Base-by-base conservation (phyloP, 64 coral and sea anemone genomes). In the Porites australiensis region DNA sequence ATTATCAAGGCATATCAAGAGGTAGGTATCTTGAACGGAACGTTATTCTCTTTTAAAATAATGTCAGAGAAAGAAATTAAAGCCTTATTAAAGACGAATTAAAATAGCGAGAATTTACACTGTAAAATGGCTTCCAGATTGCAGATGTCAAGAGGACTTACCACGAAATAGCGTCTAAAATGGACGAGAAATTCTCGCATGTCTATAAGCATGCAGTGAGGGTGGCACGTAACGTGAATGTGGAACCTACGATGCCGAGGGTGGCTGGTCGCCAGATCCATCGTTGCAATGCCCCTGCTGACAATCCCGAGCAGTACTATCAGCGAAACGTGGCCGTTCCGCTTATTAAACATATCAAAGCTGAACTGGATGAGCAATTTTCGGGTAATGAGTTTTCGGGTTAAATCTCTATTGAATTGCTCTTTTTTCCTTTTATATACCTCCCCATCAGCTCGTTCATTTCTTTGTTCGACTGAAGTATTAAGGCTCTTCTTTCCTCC, bases 1-100 rank as follows among this genome's bases (percentile, higher is more conserved):
- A 83, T 94, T 66, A 89, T 89, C 58, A 94, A 83, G 49, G 78
- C 77, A 64, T 94, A 94, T 83, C 75, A 88, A 79, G 83, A 93
- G 92, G 83, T 93, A 88, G 37, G 19, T 91, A 45, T 83, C 77
- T 82, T 79, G 55, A 43, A 79, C 77, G 57, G 77, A 58, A 79
- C 50, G 75, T 55, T 78, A 78, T 78, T 78, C 18, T 78, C 57
- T 78, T 78, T 78, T 78, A 9, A 70, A 70, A 70, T 70, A 70
- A 70, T 70, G 20, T 70, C 67, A 70, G 67, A 70, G 67, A 70
- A 22, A 4, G 67, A 70, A 70, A 70, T 43, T 4, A 70, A 37
- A 27, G 67, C 67, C 2, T 43, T 10, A 70, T 70, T 70, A 27
- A 70, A 43, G 67, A 70, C 67, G 37, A 70, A 43, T 70, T 70